Percentiles rank a stretch among this genome's conserved stretches.
Evolutionary conservation across 2,797 vertebrate genomes (phyloP).

Genomic region (Muscicapa comitata): DNA sequence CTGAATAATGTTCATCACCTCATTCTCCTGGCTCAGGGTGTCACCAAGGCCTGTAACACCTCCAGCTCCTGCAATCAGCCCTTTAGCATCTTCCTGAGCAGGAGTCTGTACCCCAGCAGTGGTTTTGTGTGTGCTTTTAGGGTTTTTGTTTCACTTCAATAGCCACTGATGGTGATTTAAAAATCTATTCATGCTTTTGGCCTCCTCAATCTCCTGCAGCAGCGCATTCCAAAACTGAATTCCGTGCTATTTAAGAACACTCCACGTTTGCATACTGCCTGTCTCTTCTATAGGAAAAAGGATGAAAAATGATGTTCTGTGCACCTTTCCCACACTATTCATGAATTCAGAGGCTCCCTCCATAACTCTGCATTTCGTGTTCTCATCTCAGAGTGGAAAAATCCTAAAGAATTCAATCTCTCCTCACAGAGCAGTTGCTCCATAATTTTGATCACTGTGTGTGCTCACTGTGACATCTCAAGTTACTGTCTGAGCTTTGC

Average conservation of each 20-base stretch:
- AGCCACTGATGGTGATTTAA: background rate
- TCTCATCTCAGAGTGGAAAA: background rate
- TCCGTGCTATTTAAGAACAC: background rate
- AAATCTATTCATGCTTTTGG: slow-evolving; percentile 2
- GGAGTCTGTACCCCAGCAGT: background rate
- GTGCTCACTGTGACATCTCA: background rate
- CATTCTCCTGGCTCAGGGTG: background rate
- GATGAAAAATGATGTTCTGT: background rate
- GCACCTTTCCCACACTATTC: background rate
- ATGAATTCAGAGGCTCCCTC: background rate
- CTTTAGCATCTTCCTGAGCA: background rate
- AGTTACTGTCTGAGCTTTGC: background rate
- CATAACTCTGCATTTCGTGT: background rate
- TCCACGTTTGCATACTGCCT: background rate
- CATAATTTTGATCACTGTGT: background rate
- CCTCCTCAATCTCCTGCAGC: background rate
- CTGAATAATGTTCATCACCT: background rate
- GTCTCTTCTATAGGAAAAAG: background rate
- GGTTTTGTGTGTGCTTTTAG: background rate
- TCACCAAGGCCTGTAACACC: background rate
- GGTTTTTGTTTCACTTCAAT: slow-evolving; percentile 1
- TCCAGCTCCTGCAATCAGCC: background rate
- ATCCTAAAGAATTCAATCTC: background rate
- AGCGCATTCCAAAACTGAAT: background rate
- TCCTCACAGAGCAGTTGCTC: slow-evolving; percentile 43